These are phyloP conservation scores for Bostrychus sinensis DNA, from an alignment of 2,113 vertebrate genomes.

Conservation along the genomic window DNA sequence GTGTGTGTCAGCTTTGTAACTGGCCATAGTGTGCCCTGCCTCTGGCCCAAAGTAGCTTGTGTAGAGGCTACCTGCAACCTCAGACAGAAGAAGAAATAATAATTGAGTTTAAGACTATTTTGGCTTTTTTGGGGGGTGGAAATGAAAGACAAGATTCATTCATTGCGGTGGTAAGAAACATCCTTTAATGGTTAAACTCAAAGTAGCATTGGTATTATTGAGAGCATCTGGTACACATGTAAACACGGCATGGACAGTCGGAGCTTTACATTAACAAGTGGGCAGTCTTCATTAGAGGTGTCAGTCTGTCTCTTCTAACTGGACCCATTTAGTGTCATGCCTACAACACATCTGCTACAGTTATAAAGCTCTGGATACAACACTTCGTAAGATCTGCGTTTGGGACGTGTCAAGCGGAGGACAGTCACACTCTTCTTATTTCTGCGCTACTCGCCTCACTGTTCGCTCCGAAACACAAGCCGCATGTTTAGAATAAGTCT, in stretches of 20 bases:
- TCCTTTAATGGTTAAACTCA: slow-evolving; percentile 75
- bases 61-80: too few relatives aligned
- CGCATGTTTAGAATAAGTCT: slow-evolving; percentile 42
- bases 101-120: too few relatives aligned
- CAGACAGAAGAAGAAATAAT: too few relatives aligned
- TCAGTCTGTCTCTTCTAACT: slow-evolving; percentile 66
- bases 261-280: slow-evolving; percentile 16
- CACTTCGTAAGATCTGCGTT: slow-evolving; percentile 18
- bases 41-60: too few relatives aligned
- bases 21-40: too few relatives aligned
- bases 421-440: slow-evolving; percentile 41
- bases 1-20: too few relatives aligned
- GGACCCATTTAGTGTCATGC: slow-evolving; percentile 41
- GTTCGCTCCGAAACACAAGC: slow-evolving; percentile 61
- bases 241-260: slow-evolving; percentile 53
- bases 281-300: slow-evolving; percentile 75
- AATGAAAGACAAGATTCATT: slow-evolving; percentile 32
- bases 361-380: slow-evolving; percentile 35
- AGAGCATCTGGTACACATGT: slow-evolving; percentile 48
- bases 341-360: slow-evolving; percentile 10
- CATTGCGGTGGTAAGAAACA: slow-evolving; percentile 67
- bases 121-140: too few relatives aligned
- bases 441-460: slow-evolving; percentile 29
- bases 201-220: slow-evolving; percentile 54
- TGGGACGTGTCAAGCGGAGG: slow-evolving; percentile 20